Evolutionary conservation across 92 coral and sea anemone genomes (phyloP).

Genomic region (Meandrina meandrites): DNA sequence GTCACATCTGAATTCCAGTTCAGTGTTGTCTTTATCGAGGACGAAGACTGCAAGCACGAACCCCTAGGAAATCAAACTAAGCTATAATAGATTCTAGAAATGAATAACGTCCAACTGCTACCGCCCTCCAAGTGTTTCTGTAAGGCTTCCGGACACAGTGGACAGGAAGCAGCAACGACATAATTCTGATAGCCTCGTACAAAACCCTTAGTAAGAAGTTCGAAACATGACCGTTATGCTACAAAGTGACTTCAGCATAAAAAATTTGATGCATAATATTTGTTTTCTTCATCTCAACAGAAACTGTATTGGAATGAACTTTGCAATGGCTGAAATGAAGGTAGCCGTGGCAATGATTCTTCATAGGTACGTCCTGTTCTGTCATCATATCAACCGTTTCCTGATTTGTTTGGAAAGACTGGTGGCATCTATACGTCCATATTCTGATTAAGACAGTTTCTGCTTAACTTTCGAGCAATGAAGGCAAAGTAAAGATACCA

Average conservation of each 20-base stretch:
- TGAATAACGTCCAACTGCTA: background rate
- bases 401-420: background rate
- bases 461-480: no score
- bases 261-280: no score
- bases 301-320: slow-evolving; percentile 52
- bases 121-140: background rate
- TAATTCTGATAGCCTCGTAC: background rate
- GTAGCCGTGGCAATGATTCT: slow-evolving; percentile 44
- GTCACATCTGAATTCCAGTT: no score
- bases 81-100: background rate
- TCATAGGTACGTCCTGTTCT: background rate
- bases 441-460: no score
- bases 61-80: background rate
- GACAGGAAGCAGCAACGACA: background rate
- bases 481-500: no score
- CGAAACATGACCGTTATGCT: background rate
- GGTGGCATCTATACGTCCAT: background rate
- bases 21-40: no score
- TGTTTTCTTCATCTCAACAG: slow-evolving; percentile 9
- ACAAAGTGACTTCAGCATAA: background rate
- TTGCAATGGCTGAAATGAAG: slow-evolving; percentile 54
- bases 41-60: no score
- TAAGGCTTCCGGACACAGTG: background rate
- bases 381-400: background rate
- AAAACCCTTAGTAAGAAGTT: background rate